Conservation (phyloP, 2,113 vertebrate species). For the Pelvicachromis taeniatus region DNA sequence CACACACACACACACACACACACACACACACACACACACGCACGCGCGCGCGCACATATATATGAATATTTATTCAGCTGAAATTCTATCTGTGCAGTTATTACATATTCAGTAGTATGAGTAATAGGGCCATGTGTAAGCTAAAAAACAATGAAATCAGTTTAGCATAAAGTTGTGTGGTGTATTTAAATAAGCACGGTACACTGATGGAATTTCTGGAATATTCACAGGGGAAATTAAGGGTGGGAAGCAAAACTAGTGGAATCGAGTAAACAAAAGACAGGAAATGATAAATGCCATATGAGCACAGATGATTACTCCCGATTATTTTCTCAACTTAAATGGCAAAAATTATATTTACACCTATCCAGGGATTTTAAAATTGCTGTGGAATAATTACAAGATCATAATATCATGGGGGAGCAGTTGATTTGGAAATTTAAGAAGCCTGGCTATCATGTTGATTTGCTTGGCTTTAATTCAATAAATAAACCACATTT, state of each 20-base stretch:
- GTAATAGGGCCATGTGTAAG: not conserved
- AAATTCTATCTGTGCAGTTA: not conserved
- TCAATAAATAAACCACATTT: not conserved
- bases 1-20: no score
- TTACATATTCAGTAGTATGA: not conserved
- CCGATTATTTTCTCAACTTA: not conserved
- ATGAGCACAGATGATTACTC: not conserved
- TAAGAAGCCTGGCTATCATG: not conserved
- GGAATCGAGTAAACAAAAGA: not conserved
- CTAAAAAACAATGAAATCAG: not conserved
- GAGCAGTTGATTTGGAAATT: not conserved
- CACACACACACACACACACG: no score
- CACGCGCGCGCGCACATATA: not conserved
- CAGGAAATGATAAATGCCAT: not conserved
- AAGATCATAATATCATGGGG: not conserved
- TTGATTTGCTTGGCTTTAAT: not conserved
- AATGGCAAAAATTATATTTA: not conserved
- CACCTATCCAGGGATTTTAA: not conserved
- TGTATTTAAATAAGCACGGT: not conserved
- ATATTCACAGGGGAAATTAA: not conserved
- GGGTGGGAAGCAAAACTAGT: not conserved
- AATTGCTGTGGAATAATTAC: not conserved
- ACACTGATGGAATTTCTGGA: not conserved
- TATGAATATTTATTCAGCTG: not conserved
- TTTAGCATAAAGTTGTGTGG: not conserved